phyloP scores from a whole-genome alignment of 1,140 invertebrate species.

The Nomia melanderi region DNA sequence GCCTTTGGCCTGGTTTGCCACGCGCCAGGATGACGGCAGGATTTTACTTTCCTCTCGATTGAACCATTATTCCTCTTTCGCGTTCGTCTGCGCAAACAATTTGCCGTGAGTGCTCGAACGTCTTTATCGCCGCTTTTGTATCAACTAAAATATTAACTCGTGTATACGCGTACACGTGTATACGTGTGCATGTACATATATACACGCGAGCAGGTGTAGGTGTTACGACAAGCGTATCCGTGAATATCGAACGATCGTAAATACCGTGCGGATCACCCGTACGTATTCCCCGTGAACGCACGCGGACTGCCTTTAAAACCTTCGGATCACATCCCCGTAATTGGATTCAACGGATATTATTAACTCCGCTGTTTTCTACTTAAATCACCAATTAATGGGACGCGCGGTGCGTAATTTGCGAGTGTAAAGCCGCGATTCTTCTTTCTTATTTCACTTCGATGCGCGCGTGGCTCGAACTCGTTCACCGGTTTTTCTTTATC shows the following conservation, averaged over 20 bases:
- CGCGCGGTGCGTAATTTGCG: too few species aligned
- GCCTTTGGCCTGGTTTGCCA: slow-evolving; percentile 71
- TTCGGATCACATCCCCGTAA: neutral
- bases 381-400: neutral
- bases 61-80: slow-evolving; percentile 63
- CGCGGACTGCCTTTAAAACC: neutral
- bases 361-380: neutral
- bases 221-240: neutral
- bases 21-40: slow-evolving; percentile 74
- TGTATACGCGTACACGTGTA: neutral
- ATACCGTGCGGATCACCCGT: slow-evolving; percentile 3
- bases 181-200: too few species aligned
- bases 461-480: too few species aligned
- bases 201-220: too few species aligned
- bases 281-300: neutral
- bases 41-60: slow-evolving; percentile 54
- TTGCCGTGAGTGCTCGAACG: slow-evolving; percentile 31
- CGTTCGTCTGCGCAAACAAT: slow-evolving; percentile 48
- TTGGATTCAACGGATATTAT: neutral
- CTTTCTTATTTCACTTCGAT: too few species aligned
- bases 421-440: too few species aligned
- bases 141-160: slow-evolving; percentile 23
- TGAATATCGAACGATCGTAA: neutral
- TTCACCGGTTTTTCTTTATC: too few species aligned
- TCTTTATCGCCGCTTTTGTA: slow-evolving; percentile 38